phyloP scores from a whole-genome alignment of 2,113 vertebrate species.

The Ornithorhynchus anatinus region DNA sequence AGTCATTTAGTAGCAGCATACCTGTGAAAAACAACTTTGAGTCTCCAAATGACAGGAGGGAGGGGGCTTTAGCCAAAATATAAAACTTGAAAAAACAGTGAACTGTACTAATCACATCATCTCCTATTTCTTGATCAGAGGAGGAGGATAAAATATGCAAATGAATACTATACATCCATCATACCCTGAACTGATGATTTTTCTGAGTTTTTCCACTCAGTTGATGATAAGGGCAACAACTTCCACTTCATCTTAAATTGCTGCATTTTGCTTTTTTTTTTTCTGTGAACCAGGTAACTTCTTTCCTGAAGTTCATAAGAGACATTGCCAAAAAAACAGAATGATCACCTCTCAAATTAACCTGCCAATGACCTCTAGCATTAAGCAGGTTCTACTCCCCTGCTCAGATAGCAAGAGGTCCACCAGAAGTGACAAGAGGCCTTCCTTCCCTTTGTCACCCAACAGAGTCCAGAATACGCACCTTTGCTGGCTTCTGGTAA shows the following conservation, averaged over 20 bases:
- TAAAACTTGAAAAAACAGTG: not conserved
- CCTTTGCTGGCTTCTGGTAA: too few relatives aligned
- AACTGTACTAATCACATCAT: not conserved
- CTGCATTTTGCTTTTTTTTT: constrained; percentile 21
- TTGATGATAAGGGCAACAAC: constrained; percentile 23
- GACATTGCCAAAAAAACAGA: too few relatives aligned
- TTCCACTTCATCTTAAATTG: not conserved
- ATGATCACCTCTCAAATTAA: constrained; percentile 8
- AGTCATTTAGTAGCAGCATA: not conserved
- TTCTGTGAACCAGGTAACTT: not conserved
- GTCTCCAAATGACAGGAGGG: not conserved
- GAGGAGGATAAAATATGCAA: constrained; percentile 33
- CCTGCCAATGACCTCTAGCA: not conserved
- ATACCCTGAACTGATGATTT: constrained; percentile 35
- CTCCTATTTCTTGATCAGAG: constrained; percentile 23
- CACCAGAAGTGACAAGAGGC: too few relatives aligned
- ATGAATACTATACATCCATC: constrained; percentile 35
- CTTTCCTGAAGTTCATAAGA: too few relatives aligned
- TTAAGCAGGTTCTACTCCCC: not conserved
- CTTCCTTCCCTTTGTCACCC: too few relatives aligned
- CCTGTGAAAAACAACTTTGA: not conserved
- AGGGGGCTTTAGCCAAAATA: not conserved
- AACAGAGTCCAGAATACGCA: too few relatives aligned
- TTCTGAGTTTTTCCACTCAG: constrained; percentile 27
- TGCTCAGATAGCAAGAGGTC: too few relatives aligned